Base-by-base conservation (phyloP, 2,888 invertebrate species). In the Melinaea marsaeus region DNA sequence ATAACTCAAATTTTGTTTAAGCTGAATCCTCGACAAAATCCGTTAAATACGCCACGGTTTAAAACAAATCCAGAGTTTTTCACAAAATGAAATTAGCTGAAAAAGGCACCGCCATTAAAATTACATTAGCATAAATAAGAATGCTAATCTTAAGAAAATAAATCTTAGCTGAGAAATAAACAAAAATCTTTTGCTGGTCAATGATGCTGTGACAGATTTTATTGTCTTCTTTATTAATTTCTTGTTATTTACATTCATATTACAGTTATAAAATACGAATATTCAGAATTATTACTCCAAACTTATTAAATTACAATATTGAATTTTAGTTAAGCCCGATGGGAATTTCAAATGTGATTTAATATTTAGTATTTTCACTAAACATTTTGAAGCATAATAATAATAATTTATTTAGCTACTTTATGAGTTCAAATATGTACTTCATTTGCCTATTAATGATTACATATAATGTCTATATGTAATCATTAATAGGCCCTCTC, bases 71-170 rank as follows among this genome's bases (percentile, higher is more conserved):
- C 84, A 73, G 85, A 85, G 83, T 86, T 88, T 88, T 88, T 85
- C 81, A 75, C 78, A 80, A 88, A 88, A 89, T 86, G 87, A 90
- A 90, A 89, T 90, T 89, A 89, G 86, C 84, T 81, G 84, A 88
- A 89, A 86, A 88, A 86, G 86, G 83, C 85, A 81, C 76, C 75
- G 84, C 88, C 90, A 90, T 90, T 90, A 90, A 90, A 90, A 90
- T 89, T 88, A 88, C 90, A 90, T 90, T 90, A 90, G 88, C 90
- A 90, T 90, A 90, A 90, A 90, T 89, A 89, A 89, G 88, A 86
- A 88, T 88, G 90, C 88, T 90, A 90, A 90, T 90, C 89, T 88
- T 79, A 83, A 83, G 84, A 84, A 85, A 89, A 90, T 90, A 90
- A 90, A 90, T 90, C 88, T 88, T 80, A 77, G 76, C 75, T 62